A percentile compares a stretch with the other conserved stretches of the same genome.
Conservation (phyloP, 1,140 invertebrate genomes). For the Bradynema listronoti region DNA sequence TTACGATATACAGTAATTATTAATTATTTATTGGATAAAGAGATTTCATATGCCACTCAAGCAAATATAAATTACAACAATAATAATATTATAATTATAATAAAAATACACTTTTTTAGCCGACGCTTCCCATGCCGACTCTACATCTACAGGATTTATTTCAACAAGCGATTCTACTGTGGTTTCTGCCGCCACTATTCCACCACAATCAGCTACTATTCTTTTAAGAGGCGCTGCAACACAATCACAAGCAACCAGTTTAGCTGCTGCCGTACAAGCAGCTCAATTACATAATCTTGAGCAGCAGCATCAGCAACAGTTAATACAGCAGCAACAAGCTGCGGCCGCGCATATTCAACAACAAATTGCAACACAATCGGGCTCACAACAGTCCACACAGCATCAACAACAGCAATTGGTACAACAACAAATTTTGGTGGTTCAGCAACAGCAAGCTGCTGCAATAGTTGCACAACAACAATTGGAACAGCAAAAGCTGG, state of each 20-base stretch:
- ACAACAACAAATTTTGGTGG: constrained; percentile 29
- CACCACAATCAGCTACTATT: too few species aligned
- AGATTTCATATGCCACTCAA: too few species aligned
- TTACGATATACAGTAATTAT: too few species aligned
- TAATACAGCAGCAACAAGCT: constrained; percentile 1
- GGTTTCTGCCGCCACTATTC: too few species aligned
- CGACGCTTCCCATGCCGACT: too few species aligned
- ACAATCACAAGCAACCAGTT: neutral
- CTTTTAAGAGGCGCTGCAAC: neutral
- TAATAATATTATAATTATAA: too few species aligned
- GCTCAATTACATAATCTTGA: constrained; percentile 1
- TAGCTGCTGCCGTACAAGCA: neutral
- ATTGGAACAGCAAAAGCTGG: constrained; percentile 9
- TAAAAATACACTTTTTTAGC: too few species aligned
- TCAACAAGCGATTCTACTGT: too few species aligned
- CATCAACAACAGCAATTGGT: constrained; percentile 6
- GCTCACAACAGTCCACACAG: neutral
- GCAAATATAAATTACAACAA: too few species aligned
- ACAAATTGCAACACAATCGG: neutral
- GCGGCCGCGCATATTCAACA: too few species aligned
- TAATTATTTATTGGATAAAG: too few species aligned
- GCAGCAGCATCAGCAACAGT: constrained; percentile 1
- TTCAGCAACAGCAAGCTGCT: constrained; percentile 29
- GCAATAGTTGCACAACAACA: constrained; percentile 24
- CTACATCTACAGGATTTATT: too few species aligned